Evolutionary conservation across 2,888 invertebrate species (phyloP), one percentile per base, ranked within the genome.

Genomic region (Eucera pruinosa): DNA sequence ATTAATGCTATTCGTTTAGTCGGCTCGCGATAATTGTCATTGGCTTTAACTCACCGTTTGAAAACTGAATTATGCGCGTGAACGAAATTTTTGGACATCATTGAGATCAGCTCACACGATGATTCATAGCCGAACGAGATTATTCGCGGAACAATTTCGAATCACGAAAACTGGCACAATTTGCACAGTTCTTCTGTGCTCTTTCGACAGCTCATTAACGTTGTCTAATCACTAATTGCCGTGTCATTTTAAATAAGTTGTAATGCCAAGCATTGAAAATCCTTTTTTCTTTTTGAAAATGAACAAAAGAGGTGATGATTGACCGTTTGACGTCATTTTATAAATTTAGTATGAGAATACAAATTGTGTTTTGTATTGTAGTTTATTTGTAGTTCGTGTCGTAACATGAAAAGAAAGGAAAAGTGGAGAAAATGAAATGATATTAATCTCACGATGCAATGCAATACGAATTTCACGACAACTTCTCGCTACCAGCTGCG

Each of bases 1-100:
- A 82, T 82, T 82, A 80, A 82, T 82, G 73, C 67, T 52, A 58
- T 57, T 62, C 76, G 66, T 78, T 78, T 71, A 71, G 57, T 39
- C 54, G 45, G 57, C 18, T 47, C 55, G 62, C 72, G 72, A 61
- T 79, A 77, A 77, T 77, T 72, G 60, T 66, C 60, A 30, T 47
- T 54, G 71, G 70, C 65, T 70, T 57, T 57, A 75, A 55, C 68
- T 60, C 36, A 15, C 62, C 57, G 20, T 54, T 75, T 43, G 54
- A 61, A 75, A 77, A 69, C 75, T 69, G 64, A 77, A 55, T 77
- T 47, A 77, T 60, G 58, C 78, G 50, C 76, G 60, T 39, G 70
- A 52, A 61, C 58, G 27, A 50, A 48, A 66, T 76, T 70, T 58
- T 57, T 30, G 54, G 18, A 11, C 39, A 36, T 60, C 74, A 47